phyloP scores from a whole-genome alignment of 2,888 invertebrate species.

The Tigriopus californicus region DNA sequence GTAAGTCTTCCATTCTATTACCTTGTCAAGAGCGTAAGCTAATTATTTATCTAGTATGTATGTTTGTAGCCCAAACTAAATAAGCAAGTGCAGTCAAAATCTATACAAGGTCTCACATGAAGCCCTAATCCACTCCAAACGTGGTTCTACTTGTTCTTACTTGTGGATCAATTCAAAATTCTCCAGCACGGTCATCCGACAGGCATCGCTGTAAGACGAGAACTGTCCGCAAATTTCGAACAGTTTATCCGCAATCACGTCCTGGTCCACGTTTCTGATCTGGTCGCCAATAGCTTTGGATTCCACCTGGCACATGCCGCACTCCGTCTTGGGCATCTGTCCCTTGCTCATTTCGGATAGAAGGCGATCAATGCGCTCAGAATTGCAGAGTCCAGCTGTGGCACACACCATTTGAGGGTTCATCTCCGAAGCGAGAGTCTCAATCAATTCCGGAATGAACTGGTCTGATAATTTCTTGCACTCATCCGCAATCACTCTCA shows the following conservation, averaged over 20 bases:
- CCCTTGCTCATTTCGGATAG: conserved; percentile 29
- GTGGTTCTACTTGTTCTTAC: neutral
- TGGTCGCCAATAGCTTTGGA: neutral
- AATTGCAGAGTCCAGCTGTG: conserved; percentile 67
- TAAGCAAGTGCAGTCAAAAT: no score
- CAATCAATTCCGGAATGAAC: conserved; percentile 67
- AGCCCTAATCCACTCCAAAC: neutral
- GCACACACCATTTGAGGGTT: conserved; percentile 71
- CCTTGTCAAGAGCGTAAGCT: no score
- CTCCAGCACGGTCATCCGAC: conserved; percentile 48
- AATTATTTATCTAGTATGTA: no score
- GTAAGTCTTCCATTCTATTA: no score
- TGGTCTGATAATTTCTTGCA: conserved; percentile 61
- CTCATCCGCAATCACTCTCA: conserved; percentile 50
- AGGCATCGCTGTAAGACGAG: conserved; percentile 56
- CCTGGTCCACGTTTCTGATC: neutral
- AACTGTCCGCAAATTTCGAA: conserved; percentile 37
- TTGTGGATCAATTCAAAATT: conserved; percentile 51
- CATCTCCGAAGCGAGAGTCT: conserved; percentile 73
- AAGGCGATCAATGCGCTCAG: conserved; percentile 44
- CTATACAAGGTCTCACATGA: no score
- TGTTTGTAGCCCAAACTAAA: no score
- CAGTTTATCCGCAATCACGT: conserved; percentile 18
- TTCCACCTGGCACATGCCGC: neutral
- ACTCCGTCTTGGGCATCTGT: neutral